phyloP scores from a whole-genome alignment of 2,888 invertebrate species.

The Drosophila ezoana region DNA sequence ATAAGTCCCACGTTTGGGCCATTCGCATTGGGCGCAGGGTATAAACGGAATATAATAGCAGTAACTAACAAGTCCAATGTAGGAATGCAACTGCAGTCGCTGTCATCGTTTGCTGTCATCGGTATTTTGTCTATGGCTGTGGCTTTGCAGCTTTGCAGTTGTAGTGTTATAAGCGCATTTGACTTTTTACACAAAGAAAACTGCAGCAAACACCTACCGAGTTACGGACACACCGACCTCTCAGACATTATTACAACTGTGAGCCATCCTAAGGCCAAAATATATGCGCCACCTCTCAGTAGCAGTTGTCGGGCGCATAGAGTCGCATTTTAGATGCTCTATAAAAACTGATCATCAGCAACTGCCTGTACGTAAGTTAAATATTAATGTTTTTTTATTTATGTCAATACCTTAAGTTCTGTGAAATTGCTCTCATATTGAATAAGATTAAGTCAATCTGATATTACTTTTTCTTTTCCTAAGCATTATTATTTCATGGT shows the following conservation, averaged over 20 bases:
- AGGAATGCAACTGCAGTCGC: constrained; percentile 36
- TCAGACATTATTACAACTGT: constrained; percentile 13
- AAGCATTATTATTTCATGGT: neutral
- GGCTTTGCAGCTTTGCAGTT: constrained; percentile 15
- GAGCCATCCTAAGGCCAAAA: constrained; percentile 11
- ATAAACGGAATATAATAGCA: constrained; percentile 14
- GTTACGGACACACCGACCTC: constrained; percentile 11
- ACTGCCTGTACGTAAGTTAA: neutral
- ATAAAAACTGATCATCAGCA: neutral
- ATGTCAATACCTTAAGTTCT: neutral
- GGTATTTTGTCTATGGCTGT: constrained; percentile 11
- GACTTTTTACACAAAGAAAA: constrained; percentile 46
- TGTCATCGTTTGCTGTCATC: constrained; percentile 37
- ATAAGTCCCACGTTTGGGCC: too few species aligned
- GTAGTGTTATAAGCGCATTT: constrained; percentile 70
- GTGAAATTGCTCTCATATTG: too few species aligned
- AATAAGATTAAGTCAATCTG: neutral
- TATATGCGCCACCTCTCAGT: neutral
- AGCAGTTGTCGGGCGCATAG: too few species aligned
- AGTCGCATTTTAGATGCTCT: constrained; percentile 6
- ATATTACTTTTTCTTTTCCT: neutral
- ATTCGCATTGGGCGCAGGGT: too few species aligned
- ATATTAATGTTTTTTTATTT: neutral
- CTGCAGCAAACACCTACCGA: constrained; percentile 12
- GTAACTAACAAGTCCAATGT: constrained; percentile 11